Base-by-base conservation (phyloP, 2,888 invertebrate species). In the Flexamia atlantica region DNA sequence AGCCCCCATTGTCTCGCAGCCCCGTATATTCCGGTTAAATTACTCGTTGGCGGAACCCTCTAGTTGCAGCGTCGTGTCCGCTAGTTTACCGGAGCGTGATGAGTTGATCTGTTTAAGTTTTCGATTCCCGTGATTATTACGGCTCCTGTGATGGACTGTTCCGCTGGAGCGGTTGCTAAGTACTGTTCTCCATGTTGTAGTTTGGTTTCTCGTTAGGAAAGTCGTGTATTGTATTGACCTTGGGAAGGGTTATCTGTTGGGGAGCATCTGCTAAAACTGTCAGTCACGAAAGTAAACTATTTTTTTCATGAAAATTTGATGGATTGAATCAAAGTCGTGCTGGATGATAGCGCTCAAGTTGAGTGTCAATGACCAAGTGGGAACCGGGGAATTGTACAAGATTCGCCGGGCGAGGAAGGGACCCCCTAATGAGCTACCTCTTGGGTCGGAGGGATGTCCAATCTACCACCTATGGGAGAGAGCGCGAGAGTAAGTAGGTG, bases 1-100 rank as follows among this genome's bases (percentile, higher is more conserved):
- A 46, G 74, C 46, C 74, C 74, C 42, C 74, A 76, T 76, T 76
- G 74, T 76, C 25, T 76, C 46, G 74, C 50, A 4, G 74, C 46
- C 25, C 40, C 7, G 74, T 46, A 42, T 42, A 46, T 46, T 42
- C 10, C 74, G 25, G 40, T 10, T 42, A 76, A 46, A 76, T 46
- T 46, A 72, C 74, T 12, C 14, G 64, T 57, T 23, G 23, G 46
- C 7, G 46, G 12, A 46, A 46, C 12, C 12, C 2, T 17, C 23
- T 20, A 28, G 64, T 64, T 64, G 30, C 14, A 2, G 20, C 20
- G 53, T 57, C 57, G 64, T 64, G 64, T 28, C 30, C 64, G 64
- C 64, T 28, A 12, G 28, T 64, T 14, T 30, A 14, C 53, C 2
- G 53, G 30, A 64, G 14, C 64, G 28, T 64, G 64, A 64, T 64